Evolutionary conservation across 2,113 vertebrate genomes (phyloP).

Genomic region (Larimichthys crocea): DNA sequence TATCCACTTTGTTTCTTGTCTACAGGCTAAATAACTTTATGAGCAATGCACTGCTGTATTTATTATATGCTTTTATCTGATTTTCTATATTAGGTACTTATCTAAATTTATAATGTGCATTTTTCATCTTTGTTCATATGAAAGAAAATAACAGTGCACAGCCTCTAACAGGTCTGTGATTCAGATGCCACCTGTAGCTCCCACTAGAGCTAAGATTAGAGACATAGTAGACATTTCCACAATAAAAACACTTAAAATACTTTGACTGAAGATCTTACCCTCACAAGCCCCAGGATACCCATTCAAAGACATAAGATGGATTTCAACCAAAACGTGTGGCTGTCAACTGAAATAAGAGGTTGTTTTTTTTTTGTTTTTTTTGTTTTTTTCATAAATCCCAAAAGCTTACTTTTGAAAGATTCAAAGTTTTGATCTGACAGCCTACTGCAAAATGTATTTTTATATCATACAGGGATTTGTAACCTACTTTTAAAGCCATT

Average conservation of each 20-base stretch:
- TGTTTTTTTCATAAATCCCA: slow-evolving; percentile 14
- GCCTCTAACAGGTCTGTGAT: slow-evolving; percentile 33
- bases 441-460: slow-evolving; percentile 27
- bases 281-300: slow-evolving; percentile 27
- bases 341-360: slow-evolving; percentile 31
- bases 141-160: no score
- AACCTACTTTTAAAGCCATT: slow-evolving; percentile 96
- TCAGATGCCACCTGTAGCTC: slow-evolving; percentile 47
- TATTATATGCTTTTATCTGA: no score
- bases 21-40: no score
- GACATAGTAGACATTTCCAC: slow-evolving; percentile 24
- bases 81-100: no score
- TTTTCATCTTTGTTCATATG: no score
- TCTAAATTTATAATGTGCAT: no score
- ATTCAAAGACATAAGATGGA: slow-evolving; percentile 37
- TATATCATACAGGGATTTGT: slow-evolving; percentile 47
- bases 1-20: neutral
- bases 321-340: slow-evolving; percentile 37
- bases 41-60: no score
- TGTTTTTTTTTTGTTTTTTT: neutral
- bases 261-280: slow-evolving; percentile 32
- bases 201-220: slow-evolving; percentile 21
- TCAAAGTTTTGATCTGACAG: slow-evolving; percentile 50
- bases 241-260: slow-evolving; percentile 19
- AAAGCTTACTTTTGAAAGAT: slow-evolving; percentile 38